Evolutionary conservation across 2,797 vertebrate species (phyloP), one percentile per base, ranked within the genome.

Genomic region (Danio albolineatus): DNA sequence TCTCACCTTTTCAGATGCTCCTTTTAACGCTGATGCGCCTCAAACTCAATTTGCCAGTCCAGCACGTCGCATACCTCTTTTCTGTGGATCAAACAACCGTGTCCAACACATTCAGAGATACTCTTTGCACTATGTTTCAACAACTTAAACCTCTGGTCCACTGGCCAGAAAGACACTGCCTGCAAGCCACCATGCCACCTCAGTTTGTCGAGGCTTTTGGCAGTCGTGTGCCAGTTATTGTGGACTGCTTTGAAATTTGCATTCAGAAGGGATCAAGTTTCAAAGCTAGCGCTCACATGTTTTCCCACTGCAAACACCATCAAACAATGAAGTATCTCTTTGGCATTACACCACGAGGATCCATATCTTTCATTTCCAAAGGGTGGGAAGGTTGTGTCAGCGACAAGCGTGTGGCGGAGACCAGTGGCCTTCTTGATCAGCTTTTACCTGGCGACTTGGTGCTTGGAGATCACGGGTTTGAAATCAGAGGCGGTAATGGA

Each of bases 161-260:
- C 21, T 51, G 21, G 65, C 65, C 65, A 51, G 28, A 69, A 44
- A 67, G 65, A 69, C 65, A 69, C 9, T 38, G 46, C 46, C n/a
- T 69, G 65, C 46, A 69, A 36, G 65, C 2, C 21, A 69, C 8
- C 21, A 51, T 38, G 65, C 46, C 46, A 17, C 21, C 5, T 38
- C 9, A 51, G 65, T 69, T 69, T 38, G 9, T 69, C 4, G 21
- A 69, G 46, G 65, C 21, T 38, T 69, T 51, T 48, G 43, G 64
- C 41, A 21, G 2, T 44, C 10, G n/a, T 2, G 61, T 44, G 13
- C 6, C 61, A 13, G 44, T 36, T 36, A 67, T 67, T 16, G 21
- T 49, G 13, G 64, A 49, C 13, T 3, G 64, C 44, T n/a, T 67
- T 49, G 44, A 49, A 67, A 36, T 67, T 0, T 4, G 5, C 13